Evolutionary conservation across 2,113 vertebrate species (phyloP), one percentile per base, ranked within the genome.

Genomic region (Pomatostomus ruficeps): DNA sequence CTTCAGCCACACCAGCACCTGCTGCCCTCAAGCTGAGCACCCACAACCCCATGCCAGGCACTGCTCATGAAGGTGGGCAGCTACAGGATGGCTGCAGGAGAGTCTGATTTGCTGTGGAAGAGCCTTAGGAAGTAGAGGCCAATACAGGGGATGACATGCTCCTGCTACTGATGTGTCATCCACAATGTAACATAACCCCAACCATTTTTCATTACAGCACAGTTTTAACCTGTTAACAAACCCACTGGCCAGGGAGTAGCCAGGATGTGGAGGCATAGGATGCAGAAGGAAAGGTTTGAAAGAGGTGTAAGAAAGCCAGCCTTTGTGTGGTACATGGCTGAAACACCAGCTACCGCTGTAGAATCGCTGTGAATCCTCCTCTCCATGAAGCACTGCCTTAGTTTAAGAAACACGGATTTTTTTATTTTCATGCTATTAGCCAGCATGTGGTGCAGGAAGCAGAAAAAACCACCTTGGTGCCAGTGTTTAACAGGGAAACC

Each of bases 401-500:
- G 68, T 66, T 91, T 87, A 75, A 89, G 48, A 85, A 91, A 59
- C 0, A 2, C 12, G 7, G 18, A 36, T 20, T 57, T 48, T 65
- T 58, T 68, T 65, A 45, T 93, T 55, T 52, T 51, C 11, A 5
- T 87, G 18, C 38, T 78, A 35, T 63, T 84, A 77, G 33, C 31
- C 43, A 75, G 80, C 25, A 35, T 12, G 26, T 40, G 29, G 43
- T 66, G 24, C 36, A 61, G 49, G 45, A 95, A 78, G 71, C 17
- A 68, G 45, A 31, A 74, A 82, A 58, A 59, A 43, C 0, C 24
- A 38, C 63, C 43, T 75, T 61, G 11, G n/a, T 91, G 33, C 40
- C n/a, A 45, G 28, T n/a, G 42, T 94, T 92, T 78, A 92, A 94
- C 29, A 79, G 66, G 33, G 58, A 87, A 92, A 82, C 45, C 25